A percentile compares a stretch with the other conserved stretches of the same genome.
phyloP scores from a whole-genome alignment of 2,888 invertebrate species.

The Eutolmus rufibarbis region DNA sequence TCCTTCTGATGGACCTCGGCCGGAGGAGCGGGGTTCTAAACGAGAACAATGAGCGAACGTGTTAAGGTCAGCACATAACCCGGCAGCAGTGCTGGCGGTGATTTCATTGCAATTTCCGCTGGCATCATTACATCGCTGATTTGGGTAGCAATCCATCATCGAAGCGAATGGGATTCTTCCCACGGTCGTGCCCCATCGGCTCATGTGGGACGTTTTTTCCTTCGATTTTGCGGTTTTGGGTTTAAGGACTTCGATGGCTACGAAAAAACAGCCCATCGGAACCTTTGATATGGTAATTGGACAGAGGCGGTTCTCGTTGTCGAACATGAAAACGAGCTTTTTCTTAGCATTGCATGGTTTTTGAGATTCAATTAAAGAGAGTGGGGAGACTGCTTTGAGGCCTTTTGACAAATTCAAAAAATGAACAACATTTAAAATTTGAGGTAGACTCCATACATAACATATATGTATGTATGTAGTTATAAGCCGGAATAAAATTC shows the following conservation, averaged over 20 bases:
- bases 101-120: slow-evolving; percentile 37
- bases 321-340: not conserved
- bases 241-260: not conserved
- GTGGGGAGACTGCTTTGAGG: not conserved
- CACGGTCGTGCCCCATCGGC: not conserved
- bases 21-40: not conserved
- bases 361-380: not conserved
- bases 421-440: not conserved
- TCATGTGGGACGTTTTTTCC: not conserved
- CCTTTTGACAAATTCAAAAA: not conserved
- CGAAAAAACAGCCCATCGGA: not conserved
- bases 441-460: not conserved
- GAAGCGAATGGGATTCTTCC: not conserved
- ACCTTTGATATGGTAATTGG: not conserved
- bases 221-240: not conserved
- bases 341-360: not conserved
- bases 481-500: not conserved
- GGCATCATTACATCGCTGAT: slow-evolving; percentile 9
- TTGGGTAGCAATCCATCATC: not conserved
- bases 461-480: too few relatives aligned
- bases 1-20: not conserved
- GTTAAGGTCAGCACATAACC: slow-evolving; percentile 9
- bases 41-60: not conserved
- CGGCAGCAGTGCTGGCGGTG: not conserved
- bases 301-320: not conserved